phyloP scores from a whole-genome alignment of 2,888 invertebrate species.

The Ernsta delagoae region DNA sequence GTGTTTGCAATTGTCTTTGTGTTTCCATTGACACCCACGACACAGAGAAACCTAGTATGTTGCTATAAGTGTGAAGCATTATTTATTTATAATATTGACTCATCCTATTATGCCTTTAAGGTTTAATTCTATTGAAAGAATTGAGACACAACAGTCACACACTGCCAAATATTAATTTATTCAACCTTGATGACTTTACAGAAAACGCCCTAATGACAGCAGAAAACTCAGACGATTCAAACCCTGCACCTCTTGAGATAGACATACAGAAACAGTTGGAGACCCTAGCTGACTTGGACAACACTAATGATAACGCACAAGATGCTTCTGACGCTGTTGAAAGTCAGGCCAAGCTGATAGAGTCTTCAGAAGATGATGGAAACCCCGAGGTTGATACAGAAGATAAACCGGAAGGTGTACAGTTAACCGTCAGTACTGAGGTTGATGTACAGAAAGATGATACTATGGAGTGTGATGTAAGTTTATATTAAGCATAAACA shows the following conservation, averaged over 20 bases:
- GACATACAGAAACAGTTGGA: conserved; percentile 45
- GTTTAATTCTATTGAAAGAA: too few species aligned
- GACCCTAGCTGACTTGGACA: not conserved
- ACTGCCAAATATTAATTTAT: too few species aligned
- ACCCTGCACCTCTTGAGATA: conserved; percentile 41
- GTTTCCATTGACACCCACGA: too few species aligned
- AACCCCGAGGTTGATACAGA: not conserved
- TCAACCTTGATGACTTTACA: conserved; percentile 41
- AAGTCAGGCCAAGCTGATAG: not conserved
- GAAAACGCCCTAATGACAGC: conserved; percentile 66
- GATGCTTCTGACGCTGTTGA: not conserved
- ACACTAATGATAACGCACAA: conserved; percentile 2
- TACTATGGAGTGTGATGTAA: conserved; percentile 25
- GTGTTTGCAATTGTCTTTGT: too few species aligned
- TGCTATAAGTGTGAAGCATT: too few species aligned
- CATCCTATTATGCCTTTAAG: too few species aligned
- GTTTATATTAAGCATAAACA: too few species aligned
- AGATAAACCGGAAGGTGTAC: not conserved
- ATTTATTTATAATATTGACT: too few species aligned
- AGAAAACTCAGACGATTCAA: conserved; percentile 72
- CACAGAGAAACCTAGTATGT: too few species aligned
- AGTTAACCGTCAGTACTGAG: not conserved
- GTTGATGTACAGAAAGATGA: conserved; percentile 7
- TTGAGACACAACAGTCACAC: too few species aligned
- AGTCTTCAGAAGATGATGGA: not conserved